Conservation (phyloP, 2,797 vertebrate species). For the Otolemur crassicaudatus region DNA sequence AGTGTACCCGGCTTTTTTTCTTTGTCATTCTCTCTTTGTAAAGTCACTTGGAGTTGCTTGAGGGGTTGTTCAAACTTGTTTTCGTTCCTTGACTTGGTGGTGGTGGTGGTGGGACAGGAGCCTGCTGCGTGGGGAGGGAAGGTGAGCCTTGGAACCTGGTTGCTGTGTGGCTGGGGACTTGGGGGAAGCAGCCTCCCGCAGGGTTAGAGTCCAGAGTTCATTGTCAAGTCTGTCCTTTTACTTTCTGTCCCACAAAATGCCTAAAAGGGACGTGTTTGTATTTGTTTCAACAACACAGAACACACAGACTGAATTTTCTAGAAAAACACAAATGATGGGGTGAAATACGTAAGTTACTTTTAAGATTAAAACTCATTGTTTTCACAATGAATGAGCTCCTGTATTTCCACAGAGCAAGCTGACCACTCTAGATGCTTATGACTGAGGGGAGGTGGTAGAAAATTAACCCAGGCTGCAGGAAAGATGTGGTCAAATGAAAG, state of each 20-base stretch:
- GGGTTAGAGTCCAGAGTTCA: not conserved
- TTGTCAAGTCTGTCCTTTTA: not conserved
- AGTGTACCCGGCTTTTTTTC: no score
- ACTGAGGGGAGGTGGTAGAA: not conserved
- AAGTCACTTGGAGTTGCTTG: not conserved
- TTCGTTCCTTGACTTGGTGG: not conserved
- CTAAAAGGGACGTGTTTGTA: not conserved
- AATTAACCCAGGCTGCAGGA: not conserved
- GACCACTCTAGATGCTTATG: not conserved
- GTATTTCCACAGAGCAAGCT: not conserved
- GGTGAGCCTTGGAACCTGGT: not conserved
- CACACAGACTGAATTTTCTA: not conserved
- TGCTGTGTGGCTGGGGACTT: rapidly evolving
- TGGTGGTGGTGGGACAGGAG: not conserved
- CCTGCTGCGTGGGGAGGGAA: not conserved
- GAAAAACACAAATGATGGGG: not conserved
- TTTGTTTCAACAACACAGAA: not conserved
- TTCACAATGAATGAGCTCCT: not conserved
- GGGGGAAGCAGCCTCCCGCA: not conserved
- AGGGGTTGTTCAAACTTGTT: not conserved
- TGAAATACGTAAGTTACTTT: not conserved
- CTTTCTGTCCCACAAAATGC: not conserved
- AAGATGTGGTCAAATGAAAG: not conserved
- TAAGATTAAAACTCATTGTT: not conserved
- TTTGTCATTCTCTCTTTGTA: not conserved